Base-by-base conservation (phyloP, 2,113 vertebrate species). In the Micronycteris hirsuta region DNA sequence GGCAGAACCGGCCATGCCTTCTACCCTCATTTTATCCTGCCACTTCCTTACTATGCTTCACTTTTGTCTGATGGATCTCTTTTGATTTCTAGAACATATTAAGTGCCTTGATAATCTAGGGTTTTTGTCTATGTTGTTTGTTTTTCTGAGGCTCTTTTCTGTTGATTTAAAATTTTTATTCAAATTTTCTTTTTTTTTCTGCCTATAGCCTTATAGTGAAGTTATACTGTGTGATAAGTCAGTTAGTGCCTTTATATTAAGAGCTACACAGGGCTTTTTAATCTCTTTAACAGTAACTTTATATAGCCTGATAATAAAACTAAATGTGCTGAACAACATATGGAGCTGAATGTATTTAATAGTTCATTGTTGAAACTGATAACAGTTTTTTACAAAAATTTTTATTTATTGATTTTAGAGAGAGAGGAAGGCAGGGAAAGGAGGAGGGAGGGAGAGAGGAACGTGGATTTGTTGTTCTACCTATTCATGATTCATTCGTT, bases 251-350 rank as follows among this genome's bases (percentile, higher is more conserved):
- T 28, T 52, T 89, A 88, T 86, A 71, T 84, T 80, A 52, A 56
- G 52, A 70, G 26, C 16, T 95, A 3, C 63, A 12, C 80, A 4
- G 28, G 10, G 3, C 13, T 91, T 88, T 95, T 76, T 38, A 71
- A 71, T 89, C 73, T 89, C 71, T 95, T 89, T 52, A 71, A 77
- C 68, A 73, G 56, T 90, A 68, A 28, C n/a, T 82, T 96, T 90
- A 81, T 80, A 45, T 58, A 78, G 63, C 58, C 47, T 4, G 61
- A 33, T 92, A 83, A 67, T 71, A 86, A 84, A 91, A 71, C 17
- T 73, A 67, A 77, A 73, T 87, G 68, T 94, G 43, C 45, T 33
- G 26, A 67, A 77, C 68, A 77, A 80, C 19, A 20, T 83, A 52
- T 86, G 52, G 24, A 89, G n/a, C 19, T 87, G 28, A 58, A 12